Conservation (phyloP, 1,140 invertebrate species). For the Philaenus spumarius region DNA sequence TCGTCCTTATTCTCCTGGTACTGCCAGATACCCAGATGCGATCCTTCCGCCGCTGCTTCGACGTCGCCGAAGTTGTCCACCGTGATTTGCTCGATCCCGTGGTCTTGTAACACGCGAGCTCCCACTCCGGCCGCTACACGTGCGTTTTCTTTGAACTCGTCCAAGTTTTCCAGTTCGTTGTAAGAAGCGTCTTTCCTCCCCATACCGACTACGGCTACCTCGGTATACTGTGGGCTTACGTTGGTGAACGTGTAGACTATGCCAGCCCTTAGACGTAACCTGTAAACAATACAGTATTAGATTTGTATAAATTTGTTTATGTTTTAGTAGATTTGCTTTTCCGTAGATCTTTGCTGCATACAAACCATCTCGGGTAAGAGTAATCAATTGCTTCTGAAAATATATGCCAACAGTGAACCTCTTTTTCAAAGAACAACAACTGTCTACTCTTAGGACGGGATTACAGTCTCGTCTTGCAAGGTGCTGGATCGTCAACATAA, state of each 20-base stretch:
- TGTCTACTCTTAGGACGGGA: no score
- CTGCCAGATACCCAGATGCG: constrained; percentile 50
- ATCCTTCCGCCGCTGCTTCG: constrained; percentile 69
- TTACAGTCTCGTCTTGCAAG: no score
- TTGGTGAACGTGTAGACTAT: background rate
- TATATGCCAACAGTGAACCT: no score
- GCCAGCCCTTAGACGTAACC: background rate
- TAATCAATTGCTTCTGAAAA: no score
- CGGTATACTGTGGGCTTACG: background rate
- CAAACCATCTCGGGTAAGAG: no score
- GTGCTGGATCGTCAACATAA: no score
- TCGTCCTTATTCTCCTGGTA: constrained; percentile 35
- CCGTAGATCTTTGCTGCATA: no score
- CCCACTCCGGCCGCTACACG: constrained; percentile 42
- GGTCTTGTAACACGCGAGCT: constrained; percentile 42
- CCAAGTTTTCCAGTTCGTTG: constrained; percentile 41
- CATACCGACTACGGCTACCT: constrained; percentile 43
- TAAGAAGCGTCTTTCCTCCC: constrained; percentile 40
- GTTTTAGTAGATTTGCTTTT: no score
- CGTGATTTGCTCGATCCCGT: constrained; percentile 54
- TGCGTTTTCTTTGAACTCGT: constrained; percentile 44
- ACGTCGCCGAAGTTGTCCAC: constrained; percentile 64
- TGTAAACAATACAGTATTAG: no score
- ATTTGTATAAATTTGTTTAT: no score
- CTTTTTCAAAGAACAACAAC: no score